These are phyloP conservation scores for Anisognathus igniventris DNA, from an alignment of 2,797 vertebrate species.

Conservation along the genomic window DNA sequence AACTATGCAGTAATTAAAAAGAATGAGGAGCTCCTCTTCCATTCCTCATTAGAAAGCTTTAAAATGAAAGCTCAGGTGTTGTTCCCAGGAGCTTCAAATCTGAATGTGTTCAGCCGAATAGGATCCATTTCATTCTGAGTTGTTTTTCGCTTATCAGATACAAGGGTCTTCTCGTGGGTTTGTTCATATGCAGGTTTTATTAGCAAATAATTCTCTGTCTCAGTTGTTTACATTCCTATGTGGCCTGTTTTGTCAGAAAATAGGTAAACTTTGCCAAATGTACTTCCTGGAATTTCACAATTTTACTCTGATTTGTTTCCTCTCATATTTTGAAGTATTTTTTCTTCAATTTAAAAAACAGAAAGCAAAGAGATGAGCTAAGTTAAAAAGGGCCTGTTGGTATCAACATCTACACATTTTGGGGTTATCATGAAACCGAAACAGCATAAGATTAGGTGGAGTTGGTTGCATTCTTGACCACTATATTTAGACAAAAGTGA, in stretches of 20 bases:
- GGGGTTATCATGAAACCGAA: not conserved
- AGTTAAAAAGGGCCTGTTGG: not conserved
- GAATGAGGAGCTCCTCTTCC: not conserved
- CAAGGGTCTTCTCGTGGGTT: not conserved
- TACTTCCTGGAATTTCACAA: constrained; percentile 48
- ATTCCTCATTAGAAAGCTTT: not conserved
- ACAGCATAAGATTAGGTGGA: not conserved
- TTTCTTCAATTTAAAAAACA: not conserved
- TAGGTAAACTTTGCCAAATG: not conserved
- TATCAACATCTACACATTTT: not conserved
- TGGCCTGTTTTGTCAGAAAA: constrained; percentile 42
- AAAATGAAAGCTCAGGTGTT: not conserved
- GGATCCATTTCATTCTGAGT: not conserved
- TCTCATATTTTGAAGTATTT: not conserved
- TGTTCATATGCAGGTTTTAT: not conserved
- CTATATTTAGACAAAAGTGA: constrained; percentile 14
- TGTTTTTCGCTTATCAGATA: not conserved
- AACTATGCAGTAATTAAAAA: not conserved
- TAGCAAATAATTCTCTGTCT: constrained; percentile 5
- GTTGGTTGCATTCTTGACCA: not conserved
- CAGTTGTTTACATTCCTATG: constrained; percentile 46
- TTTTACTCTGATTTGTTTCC: constrained; percentile 17
- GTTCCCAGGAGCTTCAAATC: not conserved
- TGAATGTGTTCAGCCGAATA: not conserved
- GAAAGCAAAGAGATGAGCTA: not conserved